Conservation (phyloP, 2,113 vertebrate genomes). For the Nycticebus coucang region DNA sequence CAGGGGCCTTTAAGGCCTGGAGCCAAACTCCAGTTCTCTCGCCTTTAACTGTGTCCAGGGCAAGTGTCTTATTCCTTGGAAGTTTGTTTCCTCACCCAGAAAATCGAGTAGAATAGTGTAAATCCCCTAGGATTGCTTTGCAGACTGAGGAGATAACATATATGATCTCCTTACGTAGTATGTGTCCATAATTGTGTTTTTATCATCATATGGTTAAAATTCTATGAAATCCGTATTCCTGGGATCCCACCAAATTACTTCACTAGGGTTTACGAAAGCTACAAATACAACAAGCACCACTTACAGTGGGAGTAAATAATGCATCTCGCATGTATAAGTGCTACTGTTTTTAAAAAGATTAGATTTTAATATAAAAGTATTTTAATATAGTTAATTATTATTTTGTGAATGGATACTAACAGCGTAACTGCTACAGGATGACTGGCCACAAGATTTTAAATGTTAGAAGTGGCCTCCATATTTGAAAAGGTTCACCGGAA, state of each 20-base stretch:
- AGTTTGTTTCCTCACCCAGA: not conserved
- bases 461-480: not conserved
- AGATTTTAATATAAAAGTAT: not conserved
- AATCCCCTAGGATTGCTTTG: not conserved
- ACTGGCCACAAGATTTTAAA: not conserved
- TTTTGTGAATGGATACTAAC: not conserved
- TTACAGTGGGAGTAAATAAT: not conserved
- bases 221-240: not conserved
- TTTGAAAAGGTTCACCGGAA: conserved; percentile 9
- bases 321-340: not conserved
- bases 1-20: not conserved
- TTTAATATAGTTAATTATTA: not conserved
- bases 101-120: not conserved
- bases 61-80: not conserved
- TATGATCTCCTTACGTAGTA: not conserved
- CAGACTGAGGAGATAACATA: not conserved
- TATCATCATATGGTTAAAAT: conserved; percentile 14
- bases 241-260: not conserved
- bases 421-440: not conserved
- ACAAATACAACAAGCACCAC: not conserved
- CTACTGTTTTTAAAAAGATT: not conserved
- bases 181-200: not conserved
- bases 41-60: not conserved
- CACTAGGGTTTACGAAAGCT: not conserved
- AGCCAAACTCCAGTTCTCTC: not conserved